Evolutionary conservation across 1,140 invertebrate species (phyloP).

Genomic region (Spodoptera frugiperda): DNA sequence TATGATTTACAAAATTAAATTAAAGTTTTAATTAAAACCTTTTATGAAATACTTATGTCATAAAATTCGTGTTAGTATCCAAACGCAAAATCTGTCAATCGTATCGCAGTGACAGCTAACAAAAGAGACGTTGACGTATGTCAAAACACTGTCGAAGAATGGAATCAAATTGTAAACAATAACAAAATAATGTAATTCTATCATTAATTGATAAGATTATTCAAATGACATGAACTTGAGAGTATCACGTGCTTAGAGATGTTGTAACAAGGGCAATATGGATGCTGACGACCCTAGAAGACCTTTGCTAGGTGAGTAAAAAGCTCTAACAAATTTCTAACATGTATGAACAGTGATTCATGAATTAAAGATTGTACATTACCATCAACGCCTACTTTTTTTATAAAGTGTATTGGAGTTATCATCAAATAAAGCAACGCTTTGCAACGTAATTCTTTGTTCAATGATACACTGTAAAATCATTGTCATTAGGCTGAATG

Average conservation of each 20-base stretch:
- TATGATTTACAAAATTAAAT: too few species aligned
- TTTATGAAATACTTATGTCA: too few species aligned
- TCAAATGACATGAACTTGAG: slow-evolving; percentile 24
- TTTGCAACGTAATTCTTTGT: too few species aligned
- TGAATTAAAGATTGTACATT: not conserved
- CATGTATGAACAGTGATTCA: not conserved
- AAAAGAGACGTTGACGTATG: not conserved
- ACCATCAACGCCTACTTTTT: too few species aligned
- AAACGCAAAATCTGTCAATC: not conserved
- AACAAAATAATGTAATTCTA: slow-evolving; percentile 34
- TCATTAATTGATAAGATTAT: slow-evolving; percentile 37
- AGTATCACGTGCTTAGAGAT: slow-evolving; percentile 13
- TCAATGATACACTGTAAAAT: too few species aligned
- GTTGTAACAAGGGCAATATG: slow-evolving; percentile 54
- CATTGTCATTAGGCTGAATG: too few species aligned
- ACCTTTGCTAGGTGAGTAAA: slow-evolving; percentile 66
- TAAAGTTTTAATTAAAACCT: too few species aligned
- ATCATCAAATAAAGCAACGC: too few species aligned
- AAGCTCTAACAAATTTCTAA: not conserved
- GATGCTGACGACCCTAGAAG: slow-evolving; percentile 69
- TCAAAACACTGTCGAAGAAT: not conserved
- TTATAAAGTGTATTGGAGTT: too few species aligned
- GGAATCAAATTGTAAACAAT: slow-evolving; percentile 31
- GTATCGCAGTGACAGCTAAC: not conserved
- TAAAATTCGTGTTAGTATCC: not conserved